A percentile compares a stretch with the other conserved stretches of the same genome.
Conservation (phyloP, 2,888 invertebrate genomes). For the Holacanthella duospinosa region DNA sequence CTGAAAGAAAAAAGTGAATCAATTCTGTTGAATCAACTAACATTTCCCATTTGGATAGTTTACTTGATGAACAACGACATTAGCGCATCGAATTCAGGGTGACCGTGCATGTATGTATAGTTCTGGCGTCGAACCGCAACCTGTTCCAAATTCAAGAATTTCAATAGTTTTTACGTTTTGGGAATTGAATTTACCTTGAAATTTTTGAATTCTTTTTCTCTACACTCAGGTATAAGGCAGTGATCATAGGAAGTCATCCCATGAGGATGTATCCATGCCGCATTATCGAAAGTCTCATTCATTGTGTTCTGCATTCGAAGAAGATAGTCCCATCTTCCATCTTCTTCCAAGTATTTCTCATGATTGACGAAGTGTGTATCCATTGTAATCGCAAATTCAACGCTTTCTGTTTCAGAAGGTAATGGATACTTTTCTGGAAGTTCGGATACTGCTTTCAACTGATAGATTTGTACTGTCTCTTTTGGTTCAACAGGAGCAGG, state of each 20-base stretch:
- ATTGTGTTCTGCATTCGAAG: constrained; percentile 20
- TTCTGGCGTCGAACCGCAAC: constrained; percentile 21
- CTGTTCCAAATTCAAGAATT: constrained; percentile 5
- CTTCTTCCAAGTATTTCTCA: constrained; percentile 12
- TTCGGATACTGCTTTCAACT: too few relatives aligned
- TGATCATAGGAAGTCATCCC: constrained; percentile 27
- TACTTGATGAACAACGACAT: constrained; percentile 9
- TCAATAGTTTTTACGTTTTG: too few relatives aligned
- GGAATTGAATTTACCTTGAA: constrained; percentile 19
- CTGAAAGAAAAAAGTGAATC: too few relatives aligned
- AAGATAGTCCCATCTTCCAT: constrained; percentile 19
- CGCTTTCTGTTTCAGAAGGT: too few relatives aligned
- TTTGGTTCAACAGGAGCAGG: too few relatives aligned
- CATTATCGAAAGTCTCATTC: constrained; percentile 23
- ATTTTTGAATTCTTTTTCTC: constrained; percentile 16
- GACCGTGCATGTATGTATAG: constrained; percentile 21
- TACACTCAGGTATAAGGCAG: constrained; percentile 15
- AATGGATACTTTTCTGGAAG: too few relatives aligned
- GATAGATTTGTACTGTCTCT: too few relatives aligned
- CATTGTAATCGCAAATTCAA: too few relatives aligned
- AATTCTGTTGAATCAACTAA: too few relatives aligned
- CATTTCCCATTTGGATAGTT: too few relatives aligned
- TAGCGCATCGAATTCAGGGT: constrained; percentile 28
- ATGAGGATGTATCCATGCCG: constrained; percentile 25
- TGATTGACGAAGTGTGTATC: too few relatives aligned